Base-by-base conservation (phyloP, 2,888 invertebrate species). In the Matsumyia berberina region DNA sequence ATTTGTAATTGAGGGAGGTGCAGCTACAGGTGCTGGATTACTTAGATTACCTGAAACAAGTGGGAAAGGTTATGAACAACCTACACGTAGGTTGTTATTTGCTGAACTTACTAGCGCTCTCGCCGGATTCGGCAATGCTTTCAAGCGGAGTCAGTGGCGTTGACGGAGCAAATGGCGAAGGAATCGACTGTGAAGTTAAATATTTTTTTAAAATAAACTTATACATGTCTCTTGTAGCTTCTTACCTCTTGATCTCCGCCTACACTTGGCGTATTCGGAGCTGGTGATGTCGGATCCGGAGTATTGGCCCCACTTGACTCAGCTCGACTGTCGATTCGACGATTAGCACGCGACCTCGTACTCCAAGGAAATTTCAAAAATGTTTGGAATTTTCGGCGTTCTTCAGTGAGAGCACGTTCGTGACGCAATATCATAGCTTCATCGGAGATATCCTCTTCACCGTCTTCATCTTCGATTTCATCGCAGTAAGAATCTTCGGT, bases 391-490 rank as follows among this genome's bases (percentile, higher is more conserved):
- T 96, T 95, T 88, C 95, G 95, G 86, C 95, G 95, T 92, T 98
- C 98, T 87, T 96, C 96, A 9, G 89, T 66, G 9, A 91, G 87
- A 5, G 91, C 91, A 86, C 95, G 94, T 60, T 94, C 94, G 91
- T 98, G 98, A 2, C 98, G 94, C 46, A 92, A 90, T 3, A 93
- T 90, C 87, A 95, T 94, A 0, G 95, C 93, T 78, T 95, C 94
- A 79, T 97, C 97, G 0, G 96, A 95, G 78, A 96, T 92, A 91
- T 98, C 97, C 91, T 98, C 97, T 64, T 93, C 93, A 94, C 93
- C 87, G 11, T 86, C 78, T 44, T 86, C 87, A 12, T 78, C 72
- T 39, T 72, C 60, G 7, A 60, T 51, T 4, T 64, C 53, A 55
- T 12, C 55, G 35, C 24, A 24, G 24, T 24, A 24, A 1, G 24